These are phyloP conservation scores for Psammodynastes pulverulentus DNA, from an alignment of 2,113 vertebrate species.

Conservation along the genomic window DNA sequence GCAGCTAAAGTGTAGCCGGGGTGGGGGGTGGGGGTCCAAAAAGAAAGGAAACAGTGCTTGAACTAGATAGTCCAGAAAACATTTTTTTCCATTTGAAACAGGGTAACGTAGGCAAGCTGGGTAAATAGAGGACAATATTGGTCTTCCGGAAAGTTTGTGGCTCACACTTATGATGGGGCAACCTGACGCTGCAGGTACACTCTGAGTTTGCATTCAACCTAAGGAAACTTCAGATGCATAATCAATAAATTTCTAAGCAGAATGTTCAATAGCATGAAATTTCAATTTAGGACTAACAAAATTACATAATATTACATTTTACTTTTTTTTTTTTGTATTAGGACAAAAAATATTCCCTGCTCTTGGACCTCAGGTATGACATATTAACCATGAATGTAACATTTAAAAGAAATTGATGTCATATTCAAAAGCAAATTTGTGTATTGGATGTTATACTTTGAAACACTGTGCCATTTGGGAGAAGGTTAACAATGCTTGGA, in stretches of 20 bases:
- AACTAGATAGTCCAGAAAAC: not conserved
- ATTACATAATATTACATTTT: not conserved
- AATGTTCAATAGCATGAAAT: not conserved
- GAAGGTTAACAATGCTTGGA: not conserved
- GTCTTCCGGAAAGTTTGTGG: not conserved
- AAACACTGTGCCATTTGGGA: not conserved
- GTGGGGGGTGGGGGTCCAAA: no score
- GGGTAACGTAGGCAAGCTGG: not conserved
- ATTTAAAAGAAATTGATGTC: not conserved
- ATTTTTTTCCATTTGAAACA: not conserved
- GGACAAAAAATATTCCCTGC: not conserved
- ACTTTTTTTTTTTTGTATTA: not conserved
- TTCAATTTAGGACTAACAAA: not conserved
- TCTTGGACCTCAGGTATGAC: conserved; percentile 18
- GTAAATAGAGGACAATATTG: not conserved
- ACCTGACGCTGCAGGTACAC: not conserved
- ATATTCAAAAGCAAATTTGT: not conserved
- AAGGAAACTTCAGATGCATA: not conserved
- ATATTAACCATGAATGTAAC: not conserved
- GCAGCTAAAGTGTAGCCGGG: not conserved
- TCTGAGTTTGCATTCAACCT: not conserved
- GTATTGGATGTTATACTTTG: not conserved
- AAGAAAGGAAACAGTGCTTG: not conserved
- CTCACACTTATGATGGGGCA: not conserved
- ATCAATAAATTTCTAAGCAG: not conserved